Evolutionary conservation across 2,797 vertebrate species (phyloP).

Genomic region (Kryptolebias ocellatus): DNA sequence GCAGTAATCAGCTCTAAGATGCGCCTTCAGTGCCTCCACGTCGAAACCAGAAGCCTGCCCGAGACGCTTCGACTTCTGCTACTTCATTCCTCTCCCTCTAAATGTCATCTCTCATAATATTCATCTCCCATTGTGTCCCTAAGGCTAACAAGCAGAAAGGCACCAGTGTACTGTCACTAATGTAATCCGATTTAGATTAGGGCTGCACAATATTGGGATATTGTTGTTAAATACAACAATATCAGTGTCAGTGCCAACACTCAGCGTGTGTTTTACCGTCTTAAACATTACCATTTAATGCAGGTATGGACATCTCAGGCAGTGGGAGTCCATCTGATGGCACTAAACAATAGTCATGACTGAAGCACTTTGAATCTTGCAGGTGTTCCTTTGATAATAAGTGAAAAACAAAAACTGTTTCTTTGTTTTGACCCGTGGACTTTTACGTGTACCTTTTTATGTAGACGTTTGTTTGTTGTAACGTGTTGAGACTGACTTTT

Average conservation of each 20-base stretch:
- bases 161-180: slow-evolving; percentile 23
- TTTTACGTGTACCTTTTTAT: too few relatives aligned
- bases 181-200: slow-evolving; percentile 33
- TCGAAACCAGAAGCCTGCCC: slow-evolving; percentile 48
- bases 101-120: slow-evolving; percentile 67
- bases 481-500: too few relatives aligned
- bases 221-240: background rate
- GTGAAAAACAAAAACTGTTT: too few relatives aligned
- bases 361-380: too few relatives aligned
- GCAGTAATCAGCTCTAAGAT: slow-evolving; percentile 63
- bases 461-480: too few relatives aligned
- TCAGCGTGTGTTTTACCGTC: background rate
- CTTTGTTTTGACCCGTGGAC: too few relatives aligned
- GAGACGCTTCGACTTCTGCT: slow-evolving; percentile 28
- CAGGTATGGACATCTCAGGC: background rate
- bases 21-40: slow-evolving; percentile 37
- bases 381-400: too few relatives aligned
- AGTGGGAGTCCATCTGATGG: background rate
- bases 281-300: background rate
- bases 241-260: background rate
- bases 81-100: slow-evolving; percentile 39
- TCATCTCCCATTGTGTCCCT: slow-evolving; percentile 49
- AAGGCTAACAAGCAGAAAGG: slow-evolving; percentile 53
- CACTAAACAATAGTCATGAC: too few relatives aligned
- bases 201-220: background rate